Evolutionary conservation across 2,888 invertebrate genomes (phyloP).

Genomic region (Ashinkailepas kermadecensis): DNA sequence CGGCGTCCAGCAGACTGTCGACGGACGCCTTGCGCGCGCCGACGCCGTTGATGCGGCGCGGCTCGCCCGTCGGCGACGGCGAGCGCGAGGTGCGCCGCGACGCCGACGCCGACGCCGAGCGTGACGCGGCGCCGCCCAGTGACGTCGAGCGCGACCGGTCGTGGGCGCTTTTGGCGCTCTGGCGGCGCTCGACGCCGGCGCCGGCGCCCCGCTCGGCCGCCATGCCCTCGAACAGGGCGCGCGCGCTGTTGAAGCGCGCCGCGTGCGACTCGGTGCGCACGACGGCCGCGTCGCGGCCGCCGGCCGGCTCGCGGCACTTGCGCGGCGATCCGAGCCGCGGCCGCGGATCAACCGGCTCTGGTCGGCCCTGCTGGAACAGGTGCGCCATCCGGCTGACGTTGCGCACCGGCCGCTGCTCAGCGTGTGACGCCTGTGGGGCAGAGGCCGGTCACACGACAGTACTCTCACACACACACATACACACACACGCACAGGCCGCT

Average conservation of each 20-base stretch:
- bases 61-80: neutral
- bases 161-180: slow-evolving; percentile 26
- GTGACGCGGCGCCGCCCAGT: slow-evolving; percentile 8
- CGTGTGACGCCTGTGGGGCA: neutral
- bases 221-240: slow-evolving; percentile 72
- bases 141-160: neutral
- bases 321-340: neutral
- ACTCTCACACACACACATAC: too few species aligned
- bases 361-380: slow-evolving; percentile 19
- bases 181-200: slow-evolving; percentile 23
- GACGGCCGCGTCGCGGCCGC: slow-evolving; percentile 52
- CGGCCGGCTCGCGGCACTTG: neutral
- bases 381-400: slow-evolving; percentile 5
- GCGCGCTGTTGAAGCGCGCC: slow-evolving; percentile 82
- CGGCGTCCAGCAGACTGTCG: slow-evolving; percentile 26
- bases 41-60: neutral
- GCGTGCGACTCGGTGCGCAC: slow-evolving; percentile 81
- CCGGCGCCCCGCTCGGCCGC: slow-evolving; percentile 51
- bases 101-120: slow-evolving; percentile 4
- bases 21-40: slow-evolving; percentile 13
- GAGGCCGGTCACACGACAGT: too few species aligned
- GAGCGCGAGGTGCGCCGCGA: neutral
- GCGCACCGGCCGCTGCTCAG: neutral
- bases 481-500: too few species aligned
- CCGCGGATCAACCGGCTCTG: neutral